A percentile compares a stretch with the other conserved stretches of the same genome.
Evolutionary conservation across 2,797 vertebrate species (phyloP).

Genomic region (Enteromius thamalakanensis): DNA sequence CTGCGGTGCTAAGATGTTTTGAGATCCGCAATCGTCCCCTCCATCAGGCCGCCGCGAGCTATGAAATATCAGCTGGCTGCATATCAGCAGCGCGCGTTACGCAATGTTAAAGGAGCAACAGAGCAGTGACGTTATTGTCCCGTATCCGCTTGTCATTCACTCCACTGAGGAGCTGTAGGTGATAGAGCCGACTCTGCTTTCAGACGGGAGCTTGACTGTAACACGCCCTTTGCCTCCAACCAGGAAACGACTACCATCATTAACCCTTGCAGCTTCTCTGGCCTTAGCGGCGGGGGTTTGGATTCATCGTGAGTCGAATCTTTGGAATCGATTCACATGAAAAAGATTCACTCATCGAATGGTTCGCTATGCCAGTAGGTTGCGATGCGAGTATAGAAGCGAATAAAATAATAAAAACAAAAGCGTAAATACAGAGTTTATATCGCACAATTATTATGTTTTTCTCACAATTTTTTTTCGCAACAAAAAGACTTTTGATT

Average conservation of each 20-base stretch:
- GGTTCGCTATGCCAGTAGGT: background rate
- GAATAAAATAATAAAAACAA: background rate
- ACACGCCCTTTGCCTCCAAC: constrained; percentile 39
- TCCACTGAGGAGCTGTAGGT: background rate
- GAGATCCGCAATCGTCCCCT: constrained; percentile 14
- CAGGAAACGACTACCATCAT: constrained; percentile 17
- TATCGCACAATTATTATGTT: background rate
- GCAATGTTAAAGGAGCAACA: constrained; percentile 27
- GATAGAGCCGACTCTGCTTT: background rate
- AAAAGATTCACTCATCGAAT: background rate
- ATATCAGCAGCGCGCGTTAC: constrained; percentile 2
- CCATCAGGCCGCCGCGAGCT: constrained; percentile 24
- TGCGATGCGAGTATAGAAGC: background rate
- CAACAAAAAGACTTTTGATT: background rate
- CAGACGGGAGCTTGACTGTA: background rate
- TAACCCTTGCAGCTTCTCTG: constrained; percentile 28
- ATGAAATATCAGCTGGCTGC: constrained; percentile 8
- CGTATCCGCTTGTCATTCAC: constrained; percentile 17
- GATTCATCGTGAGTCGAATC: background rate
- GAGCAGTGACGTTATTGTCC: background rate
- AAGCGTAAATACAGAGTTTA: background rate
- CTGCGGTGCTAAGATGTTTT: constrained; percentile 33
- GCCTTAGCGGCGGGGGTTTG: background rate
- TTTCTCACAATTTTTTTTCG: background rate
- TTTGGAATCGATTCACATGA: background rate